These are phyloP conservation scores for Morpho helenor DNA, from an alignment of 2,888 invertebrate species.

Conservation along the genomic window DNA sequence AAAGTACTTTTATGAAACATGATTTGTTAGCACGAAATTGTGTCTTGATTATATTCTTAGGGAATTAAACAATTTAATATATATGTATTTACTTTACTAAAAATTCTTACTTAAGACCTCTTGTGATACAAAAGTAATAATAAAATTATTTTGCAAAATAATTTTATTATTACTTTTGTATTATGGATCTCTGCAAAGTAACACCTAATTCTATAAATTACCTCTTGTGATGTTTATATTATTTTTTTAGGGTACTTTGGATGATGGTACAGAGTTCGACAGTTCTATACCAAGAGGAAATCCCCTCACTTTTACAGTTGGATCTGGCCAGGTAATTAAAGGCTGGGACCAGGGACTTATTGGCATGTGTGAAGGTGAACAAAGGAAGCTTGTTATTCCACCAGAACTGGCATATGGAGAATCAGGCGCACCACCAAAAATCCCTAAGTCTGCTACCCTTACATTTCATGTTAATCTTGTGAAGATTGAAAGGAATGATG, in stretches of 20 bases:
- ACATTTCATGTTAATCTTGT: constrained; percentile 90
- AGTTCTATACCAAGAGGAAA: constrained; percentile 86
- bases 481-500: constrained; percentile 84
- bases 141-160: no score
- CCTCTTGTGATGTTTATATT: no score
- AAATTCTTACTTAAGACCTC: no score
- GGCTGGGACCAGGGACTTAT: constrained; percentile 95
- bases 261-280: constrained; percentile 93
- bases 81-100: no score
- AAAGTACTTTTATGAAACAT: no score
- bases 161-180: no score
- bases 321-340: constrained; percentile 91
- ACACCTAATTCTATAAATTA: no score
- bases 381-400: constrained; percentile 91
- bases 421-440: constrained; percentile 89
- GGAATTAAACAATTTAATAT: no score
- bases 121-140: no score
- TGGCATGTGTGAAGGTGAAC: constrained; percentile 93
- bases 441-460: constrained; percentile 88
- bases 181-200: no score
- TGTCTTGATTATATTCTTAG: no score
- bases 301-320: constrained; percentile 89
- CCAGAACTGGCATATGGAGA: constrained; percentile 92
- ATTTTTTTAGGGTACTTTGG: constrained; percentile 84
- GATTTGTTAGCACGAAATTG: no score